phyloP scores from a whole-genome alignment of 2,113 vertebrate species.

The Mirounga angustirostris region DNA sequence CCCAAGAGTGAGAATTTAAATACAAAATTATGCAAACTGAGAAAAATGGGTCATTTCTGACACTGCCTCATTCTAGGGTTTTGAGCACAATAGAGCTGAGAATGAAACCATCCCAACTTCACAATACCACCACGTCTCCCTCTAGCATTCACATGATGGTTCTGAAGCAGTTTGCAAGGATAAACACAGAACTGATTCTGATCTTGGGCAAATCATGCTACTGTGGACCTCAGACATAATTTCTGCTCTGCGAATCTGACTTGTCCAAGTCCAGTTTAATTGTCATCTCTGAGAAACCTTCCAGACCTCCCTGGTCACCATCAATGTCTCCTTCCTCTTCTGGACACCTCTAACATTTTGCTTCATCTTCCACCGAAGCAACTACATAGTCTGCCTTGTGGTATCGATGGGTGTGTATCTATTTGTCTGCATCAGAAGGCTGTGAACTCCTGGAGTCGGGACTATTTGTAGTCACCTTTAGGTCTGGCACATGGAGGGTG shows the following conservation, averaged over 20 bases:
- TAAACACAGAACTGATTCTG: neutral
- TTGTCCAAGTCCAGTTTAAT: neutral
- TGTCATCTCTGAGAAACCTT: neutral
- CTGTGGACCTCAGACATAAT: neutral
- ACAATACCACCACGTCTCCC: neutral
- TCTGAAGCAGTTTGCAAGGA: neutral
- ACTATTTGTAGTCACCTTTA: neutral
- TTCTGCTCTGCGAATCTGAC: neutral
- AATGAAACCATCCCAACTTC: slow-evolving; percentile 44
- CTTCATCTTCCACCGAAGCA: neutral
- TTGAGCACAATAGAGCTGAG: slow-evolving; percentile 12
- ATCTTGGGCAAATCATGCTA: neutral
- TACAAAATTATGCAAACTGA: slow-evolving; percentile 72
- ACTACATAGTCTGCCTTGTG: no score
- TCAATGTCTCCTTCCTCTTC: neutral
- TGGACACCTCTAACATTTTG: neutral
- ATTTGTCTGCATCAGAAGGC: neutral
- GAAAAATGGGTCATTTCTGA: slow-evolving; percentile 65
- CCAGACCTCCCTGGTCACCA: neutral
- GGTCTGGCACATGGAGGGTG: fast-evolving
- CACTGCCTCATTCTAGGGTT: slow-evolving; percentile 19
- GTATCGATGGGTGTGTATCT: neutral
- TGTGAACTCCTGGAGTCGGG: no score
- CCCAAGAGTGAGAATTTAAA: slow-evolving; percentile 66
- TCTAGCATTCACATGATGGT: neutral